phyloP scores from a whole-genome alignment of 35 echinoderm and acorn worm species.

The Ophioderma brevispina region DNA sequence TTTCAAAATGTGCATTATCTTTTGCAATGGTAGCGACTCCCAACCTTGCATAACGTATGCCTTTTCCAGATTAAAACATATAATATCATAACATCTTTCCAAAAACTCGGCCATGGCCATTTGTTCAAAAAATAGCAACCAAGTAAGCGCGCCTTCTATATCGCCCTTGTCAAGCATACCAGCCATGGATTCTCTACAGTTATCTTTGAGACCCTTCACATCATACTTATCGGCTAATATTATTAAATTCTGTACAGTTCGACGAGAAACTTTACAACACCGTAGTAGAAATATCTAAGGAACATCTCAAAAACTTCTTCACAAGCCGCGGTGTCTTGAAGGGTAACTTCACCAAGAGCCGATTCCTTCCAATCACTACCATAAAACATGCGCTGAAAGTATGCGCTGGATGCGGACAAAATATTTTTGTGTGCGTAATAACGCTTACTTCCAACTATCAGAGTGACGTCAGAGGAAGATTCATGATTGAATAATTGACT shows the following conservation, averaged over 20 bases:
- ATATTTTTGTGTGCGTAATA: conserved; percentile 29
- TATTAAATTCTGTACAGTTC: not conserved
- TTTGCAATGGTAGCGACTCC: not conserved
- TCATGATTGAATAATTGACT: conserved; percentile 15
- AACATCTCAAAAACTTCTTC: conserved; percentile 5
- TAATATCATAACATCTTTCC: not conserved
- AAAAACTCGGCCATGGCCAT: not conserved
- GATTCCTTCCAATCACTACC: conserved; percentile 23
- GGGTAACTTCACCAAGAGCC: not conserved
- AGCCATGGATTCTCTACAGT: not conserved
- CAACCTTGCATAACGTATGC: not conserved
- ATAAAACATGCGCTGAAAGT: conserved; percentile 31
- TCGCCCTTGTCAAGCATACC: not conserved
- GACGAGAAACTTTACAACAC: not conserved
- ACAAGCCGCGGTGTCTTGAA: not conserved
- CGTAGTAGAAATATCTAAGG: conserved; percentile 30
- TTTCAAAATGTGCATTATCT: not conserved
- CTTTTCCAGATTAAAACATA: not conserved
- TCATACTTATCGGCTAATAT: not conserved
- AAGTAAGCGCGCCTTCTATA: not conserved
- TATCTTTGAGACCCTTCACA: not conserved
- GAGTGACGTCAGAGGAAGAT: conserved; percentile 10
- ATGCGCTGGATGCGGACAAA: conserved; percentile 6
- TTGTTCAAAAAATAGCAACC: not conserved
- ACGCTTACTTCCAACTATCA: not conserved